Conservation (phyloP, 2,797 vertebrate genomes). For the Dipus sagitta region DNA sequence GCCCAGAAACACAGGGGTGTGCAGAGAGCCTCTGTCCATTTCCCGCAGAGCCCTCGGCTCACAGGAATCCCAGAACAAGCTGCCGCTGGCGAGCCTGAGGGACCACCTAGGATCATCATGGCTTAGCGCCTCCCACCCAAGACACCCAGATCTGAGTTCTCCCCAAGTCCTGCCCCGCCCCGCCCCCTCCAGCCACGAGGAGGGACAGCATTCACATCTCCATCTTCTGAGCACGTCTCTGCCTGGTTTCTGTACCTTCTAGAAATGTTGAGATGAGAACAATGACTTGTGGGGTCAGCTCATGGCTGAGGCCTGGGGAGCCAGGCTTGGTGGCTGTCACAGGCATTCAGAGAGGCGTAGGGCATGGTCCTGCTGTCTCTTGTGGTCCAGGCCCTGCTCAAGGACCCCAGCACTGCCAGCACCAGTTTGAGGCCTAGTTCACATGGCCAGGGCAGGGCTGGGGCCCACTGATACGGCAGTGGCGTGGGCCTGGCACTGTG, state of each 20-base stretch:
- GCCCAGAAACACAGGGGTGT: neutral
- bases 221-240: fast-evolving
- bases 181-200: fast-evolving
- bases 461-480: fast-evolving
- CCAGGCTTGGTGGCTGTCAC: fast-evolving
- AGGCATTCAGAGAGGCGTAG: no score
- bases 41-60: neutral
- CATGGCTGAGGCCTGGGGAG: neutral
- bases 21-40: fast-evolving
- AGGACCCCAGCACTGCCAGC: fast-evolving
- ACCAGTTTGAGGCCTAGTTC: neutral
- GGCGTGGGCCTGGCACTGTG: fast-evolving
- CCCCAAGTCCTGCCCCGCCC: neutral
- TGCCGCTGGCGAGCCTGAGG: neutral
- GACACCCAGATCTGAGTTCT: fast-evolving
- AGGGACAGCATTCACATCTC: neutral
- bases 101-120: neutral
- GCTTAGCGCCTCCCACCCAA: no score
- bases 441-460: fast-evolving
- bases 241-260: fast-evolving
- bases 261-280: neutral
- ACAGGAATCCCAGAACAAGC: no score
- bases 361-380: neutral
- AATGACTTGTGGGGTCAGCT: fast-evolving
- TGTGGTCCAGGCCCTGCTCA: neutral